Conservation (phyloP, 2,888 invertebrate species). For the Acanthopleura granulata region DNA sequence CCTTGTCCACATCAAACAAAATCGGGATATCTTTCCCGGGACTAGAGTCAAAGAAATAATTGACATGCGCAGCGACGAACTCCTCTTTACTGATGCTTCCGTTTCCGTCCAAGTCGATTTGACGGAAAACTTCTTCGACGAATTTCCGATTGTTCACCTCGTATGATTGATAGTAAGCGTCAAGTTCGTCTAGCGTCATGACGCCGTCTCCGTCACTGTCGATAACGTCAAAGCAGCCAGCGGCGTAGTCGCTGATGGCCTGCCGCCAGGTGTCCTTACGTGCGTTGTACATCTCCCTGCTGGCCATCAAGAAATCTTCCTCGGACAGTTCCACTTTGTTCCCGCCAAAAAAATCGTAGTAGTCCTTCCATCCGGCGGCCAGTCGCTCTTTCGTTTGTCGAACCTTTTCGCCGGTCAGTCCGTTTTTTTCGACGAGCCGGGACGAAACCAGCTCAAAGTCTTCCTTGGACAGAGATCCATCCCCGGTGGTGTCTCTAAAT, state of each 20-base stretch:
- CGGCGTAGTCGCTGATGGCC: neutral
- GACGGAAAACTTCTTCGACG: slow-evolving; percentile 13
- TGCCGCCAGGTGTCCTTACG: neutral
- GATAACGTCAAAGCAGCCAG: slow-evolving; percentile 11
- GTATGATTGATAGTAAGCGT: slow-evolving; percentile 15
- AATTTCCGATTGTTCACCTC: slow-evolving; percentile 7
- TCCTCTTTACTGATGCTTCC: slow-evolving; percentile 13
- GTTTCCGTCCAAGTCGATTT: slow-evolving; percentile 7
- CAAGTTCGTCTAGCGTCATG: slow-evolving; percentile 11
- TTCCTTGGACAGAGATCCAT: slow-evolving; percentile 1
- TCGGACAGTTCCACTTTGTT: neutral
- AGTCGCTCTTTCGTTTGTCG: neutral
- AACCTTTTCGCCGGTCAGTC: slow-evolving; percentile 1
- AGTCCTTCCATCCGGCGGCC: slow-evolving; percentile 7
- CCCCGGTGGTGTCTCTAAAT: neutral
- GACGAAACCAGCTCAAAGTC: neutral
- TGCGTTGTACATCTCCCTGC: neutral
- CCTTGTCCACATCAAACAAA: slow-evolving; percentile 12
- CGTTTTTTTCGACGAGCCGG: slow-evolving; percentile 8
- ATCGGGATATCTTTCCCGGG: slow-evolving; percentile 11
- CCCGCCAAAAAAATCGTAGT: slow-evolving; percentile 17
- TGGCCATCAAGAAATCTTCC: slow-evolving; percentile 5
- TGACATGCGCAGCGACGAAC: slow-evolving; percentile 8
- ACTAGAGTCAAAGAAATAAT: neutral
- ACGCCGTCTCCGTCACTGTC: slow-evolving; percentile 8